Conservation (phyloP, 2,888 invertebrate genomes). For the Epicampocera succincta region DNA sequence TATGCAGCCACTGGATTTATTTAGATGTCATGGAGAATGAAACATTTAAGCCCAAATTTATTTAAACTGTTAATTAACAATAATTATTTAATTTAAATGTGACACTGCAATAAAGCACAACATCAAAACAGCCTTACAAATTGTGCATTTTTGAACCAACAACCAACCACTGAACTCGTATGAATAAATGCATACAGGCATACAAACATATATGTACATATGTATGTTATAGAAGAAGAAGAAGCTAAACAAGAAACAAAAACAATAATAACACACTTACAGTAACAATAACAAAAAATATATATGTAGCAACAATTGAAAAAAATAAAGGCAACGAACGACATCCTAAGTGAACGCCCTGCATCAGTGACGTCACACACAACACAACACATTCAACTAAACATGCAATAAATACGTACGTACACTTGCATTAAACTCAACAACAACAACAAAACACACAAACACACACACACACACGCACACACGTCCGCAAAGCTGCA, state of each 20-base stretch:
- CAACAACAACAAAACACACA: conserved; percentile 1
- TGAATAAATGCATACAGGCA: background rate
- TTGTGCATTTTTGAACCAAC: background rate
- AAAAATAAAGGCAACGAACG: conserved; percentile 69
- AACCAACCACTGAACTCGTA: conserved; percentile 48
- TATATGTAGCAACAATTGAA: conserved; percentile 35
- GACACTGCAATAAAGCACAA: background rate
- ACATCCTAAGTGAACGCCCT: conserved; percentile 77
- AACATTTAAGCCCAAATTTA: too few species aligned
- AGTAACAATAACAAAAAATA: conserved; percentile 35
- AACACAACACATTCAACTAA: conserved; percentile 23
- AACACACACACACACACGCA: background rate
- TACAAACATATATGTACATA: conserved; percentile 1
- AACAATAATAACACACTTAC: conserved; percentile 42
- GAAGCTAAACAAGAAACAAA: background rate
- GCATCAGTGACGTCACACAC: conserved; percentile 72
- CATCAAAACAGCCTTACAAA: conserved; percentile 1
- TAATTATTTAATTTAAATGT: too few species aligned
- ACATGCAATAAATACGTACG: conserved; percentile 11
- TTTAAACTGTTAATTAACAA: too few species aligned
- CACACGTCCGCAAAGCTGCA: conserved; percentile 1
- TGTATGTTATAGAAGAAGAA: background rate
- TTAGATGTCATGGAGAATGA: too few species aligned
- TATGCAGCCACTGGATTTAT: too few species aligned
- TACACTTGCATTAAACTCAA: background rate